Evolutionary conservation across 2,888 invertebrate species (phyloP).

Genomic region (Mamestra brassicae): DNA sequence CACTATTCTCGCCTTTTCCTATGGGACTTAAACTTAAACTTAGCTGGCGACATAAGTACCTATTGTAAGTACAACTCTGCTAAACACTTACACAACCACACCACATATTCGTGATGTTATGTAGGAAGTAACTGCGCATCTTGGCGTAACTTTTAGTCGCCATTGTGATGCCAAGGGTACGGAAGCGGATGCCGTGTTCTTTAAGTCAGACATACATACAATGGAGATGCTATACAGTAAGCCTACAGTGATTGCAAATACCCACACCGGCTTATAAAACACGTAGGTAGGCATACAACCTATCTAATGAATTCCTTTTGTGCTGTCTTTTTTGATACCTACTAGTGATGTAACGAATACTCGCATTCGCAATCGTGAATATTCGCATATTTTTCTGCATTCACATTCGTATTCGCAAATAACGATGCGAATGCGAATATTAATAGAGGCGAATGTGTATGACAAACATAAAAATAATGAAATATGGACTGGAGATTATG

Average conservation of each 20-base stretch:
- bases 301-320: too few relatives aligned
- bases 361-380: too few relatives aligned
- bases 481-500: too few relatives aligned
- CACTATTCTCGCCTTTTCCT: background rate
- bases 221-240: background rate
- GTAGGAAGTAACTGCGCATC: background rate
- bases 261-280: background rate
- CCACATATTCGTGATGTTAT: background rate
- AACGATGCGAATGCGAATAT: too few relatives aligned
- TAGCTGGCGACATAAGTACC: background rate
- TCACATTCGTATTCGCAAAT: too few relatives aligned
- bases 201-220: background rate
- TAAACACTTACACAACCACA: background rate
- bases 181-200: constrained; percentile 20
- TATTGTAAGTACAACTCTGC: background rate
- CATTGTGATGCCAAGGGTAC: constrained; percentile 31
- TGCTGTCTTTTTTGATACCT: too few relatives aligned
- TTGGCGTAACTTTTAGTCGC: constrained; percentile 1
- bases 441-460: too few relatives aligned
- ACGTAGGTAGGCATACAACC: too few relatives aligned
- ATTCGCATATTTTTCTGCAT: too few relatives aligned
- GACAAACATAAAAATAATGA: too few relatives aligned
- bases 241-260: background rate
- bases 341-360: too few relatives aligned
- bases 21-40: background rate